These are phyloP conservation scores for Argopecten irradians DNA, from an alignment of 1,140 invertebrate genomes.

Conservation along the genomic window DNA sequence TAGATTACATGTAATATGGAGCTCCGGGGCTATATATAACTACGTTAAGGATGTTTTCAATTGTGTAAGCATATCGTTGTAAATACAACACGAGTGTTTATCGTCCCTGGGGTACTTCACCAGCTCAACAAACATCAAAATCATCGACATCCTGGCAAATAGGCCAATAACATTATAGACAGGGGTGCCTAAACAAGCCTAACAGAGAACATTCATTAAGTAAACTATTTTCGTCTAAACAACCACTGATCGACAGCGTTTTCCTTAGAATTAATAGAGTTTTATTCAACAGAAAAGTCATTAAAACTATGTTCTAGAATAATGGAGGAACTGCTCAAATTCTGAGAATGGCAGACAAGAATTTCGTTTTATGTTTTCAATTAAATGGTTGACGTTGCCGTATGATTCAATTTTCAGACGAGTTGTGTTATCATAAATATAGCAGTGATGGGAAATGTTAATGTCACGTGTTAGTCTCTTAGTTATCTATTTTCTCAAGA, in stretches of 20 bases:
- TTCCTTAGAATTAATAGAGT: not conserved
- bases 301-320: not conserved
- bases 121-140: not conserved
- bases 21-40: not conserved
- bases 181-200: too few relatives aligned
- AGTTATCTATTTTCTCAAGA: not conserved
- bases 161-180: not conserved
- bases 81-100: not conserved
- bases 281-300: not conserved
- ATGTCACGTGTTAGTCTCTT: not conserved
- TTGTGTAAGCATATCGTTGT: not conserved
- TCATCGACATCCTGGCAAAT: not conserved
- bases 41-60: not conserved
- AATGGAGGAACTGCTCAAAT: not conserved
- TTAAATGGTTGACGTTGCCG: conserved; percentile 1
- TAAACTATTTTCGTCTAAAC: not conserved
- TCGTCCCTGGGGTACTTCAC: not conserved
- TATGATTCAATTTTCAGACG: conserved; percentile 8
- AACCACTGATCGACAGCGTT: not conserved
- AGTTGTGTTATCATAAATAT: conserved; percentile 12
- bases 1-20: not conserved
- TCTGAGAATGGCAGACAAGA: not conserved
- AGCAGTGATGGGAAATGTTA: not conserved
- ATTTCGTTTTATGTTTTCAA: conserved; percentile 23
- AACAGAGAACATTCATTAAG: not conserved